phyloP scores from a whole-genome alignment of 2,113 vertebrate species.

The Lanius collurio region DNA sequence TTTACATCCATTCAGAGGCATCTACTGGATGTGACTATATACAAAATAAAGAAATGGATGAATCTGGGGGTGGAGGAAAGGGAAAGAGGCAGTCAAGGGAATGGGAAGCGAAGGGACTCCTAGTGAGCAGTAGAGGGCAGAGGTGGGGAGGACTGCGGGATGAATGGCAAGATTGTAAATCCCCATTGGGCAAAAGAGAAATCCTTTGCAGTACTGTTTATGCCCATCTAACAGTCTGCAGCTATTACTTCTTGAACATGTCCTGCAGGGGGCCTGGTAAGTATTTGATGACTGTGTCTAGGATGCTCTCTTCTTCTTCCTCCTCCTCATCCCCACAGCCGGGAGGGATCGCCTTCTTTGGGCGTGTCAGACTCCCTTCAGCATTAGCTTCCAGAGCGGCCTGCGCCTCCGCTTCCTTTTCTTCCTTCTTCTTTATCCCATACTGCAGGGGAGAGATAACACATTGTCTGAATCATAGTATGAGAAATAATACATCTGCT shows the following conservation, averaged over 20 bases:
- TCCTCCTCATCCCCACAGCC: slow-evolving; percentile 80
- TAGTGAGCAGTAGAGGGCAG: slow-evolving; percentile 13
- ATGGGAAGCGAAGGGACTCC: background rate
- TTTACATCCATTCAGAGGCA: slow-evolving; percentile 70
- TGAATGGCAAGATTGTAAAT: slow-evolving; percentile 52
- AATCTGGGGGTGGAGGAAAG: background rate
- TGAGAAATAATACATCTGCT: background rate
- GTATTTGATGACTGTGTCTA: slow-evolving; percentile 98
- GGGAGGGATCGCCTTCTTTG: slow-evolving; percentile 86
- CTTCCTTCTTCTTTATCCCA: slow-evolving; percentile 96
- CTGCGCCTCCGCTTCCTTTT: slow-evolving; percentile 89
- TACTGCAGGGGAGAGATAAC: slow-evolving; percentile 76
- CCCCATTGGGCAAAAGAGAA: slow-evolving; percentile 67
- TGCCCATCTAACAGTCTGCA: slow-evolving; percentile 63
- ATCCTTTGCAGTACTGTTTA: slow-evolving; percentile 67
- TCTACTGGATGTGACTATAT: slow-evolving; percentile 66
- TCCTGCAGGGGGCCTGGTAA: slow-evolving; percentile 94
- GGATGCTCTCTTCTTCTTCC: slow-evolving; percentile 93
- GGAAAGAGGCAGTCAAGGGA: background rate
- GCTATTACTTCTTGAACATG: slow-evolving; percentile 94
- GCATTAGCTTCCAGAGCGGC: slow-evolving; percentile 87
- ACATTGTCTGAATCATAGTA: background rate
- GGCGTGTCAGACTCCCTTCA: slow-evolving; percentile 91
- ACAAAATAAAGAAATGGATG: slow-evolving; percentile 58
- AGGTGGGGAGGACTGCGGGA: background rate